phyloP scores from a whole-genome alignment of 2,113 vertebrate genomes.

The Strigops habroptila region DNA sequence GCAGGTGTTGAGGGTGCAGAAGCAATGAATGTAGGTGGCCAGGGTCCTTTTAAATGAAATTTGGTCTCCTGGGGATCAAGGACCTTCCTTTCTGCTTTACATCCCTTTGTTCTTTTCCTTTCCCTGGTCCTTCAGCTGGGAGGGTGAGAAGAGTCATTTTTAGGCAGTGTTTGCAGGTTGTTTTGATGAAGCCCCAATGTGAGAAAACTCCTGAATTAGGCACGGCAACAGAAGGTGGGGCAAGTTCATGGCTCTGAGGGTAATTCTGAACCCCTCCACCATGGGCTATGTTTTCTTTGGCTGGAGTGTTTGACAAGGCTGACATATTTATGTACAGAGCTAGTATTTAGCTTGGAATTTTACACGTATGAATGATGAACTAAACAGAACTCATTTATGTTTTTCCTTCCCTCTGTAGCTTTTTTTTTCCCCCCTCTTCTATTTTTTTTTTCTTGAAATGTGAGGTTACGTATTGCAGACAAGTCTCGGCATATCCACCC shows the following conservation, averaged over 20 bases:
- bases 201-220: constrained; percentile 31
- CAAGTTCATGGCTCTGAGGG: constrained; percentile 41
- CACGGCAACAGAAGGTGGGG: constrained; percentile 19
- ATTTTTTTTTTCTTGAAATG: constrained; percentile 5
- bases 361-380: constrained; percentile 72
- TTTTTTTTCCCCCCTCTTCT: not conserved
- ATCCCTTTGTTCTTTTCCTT: not conserved
- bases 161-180: not conserved
- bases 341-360: constrained; percentile 76
- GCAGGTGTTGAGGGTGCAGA: not conserved
- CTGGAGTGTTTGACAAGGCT: constrained; percentile 50
- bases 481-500: constrained; percentile 55
- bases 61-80: not conserved
- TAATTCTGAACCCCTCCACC: constrained; percentile 42
- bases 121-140: not conserved
- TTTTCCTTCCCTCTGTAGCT: constrained; percentile 26
- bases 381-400: constrained; percentile 65
- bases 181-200: constrained; percentile 1
- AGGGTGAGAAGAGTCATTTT: not conserved
- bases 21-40: not conserved
- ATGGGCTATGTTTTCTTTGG: constrained; percentile 67
- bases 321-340: constrained; percentile 73
- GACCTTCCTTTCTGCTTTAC: not conserved
- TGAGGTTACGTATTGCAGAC: constrained; percentile 58
- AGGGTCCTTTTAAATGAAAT: not conserved